A percentile compares a stretch with the other conserved stretches of the same genome.
Evolutionary conservation across 2,888 invertebrate genomes (phyloP).

Genomic region (Diarsia rubi): DNA sequence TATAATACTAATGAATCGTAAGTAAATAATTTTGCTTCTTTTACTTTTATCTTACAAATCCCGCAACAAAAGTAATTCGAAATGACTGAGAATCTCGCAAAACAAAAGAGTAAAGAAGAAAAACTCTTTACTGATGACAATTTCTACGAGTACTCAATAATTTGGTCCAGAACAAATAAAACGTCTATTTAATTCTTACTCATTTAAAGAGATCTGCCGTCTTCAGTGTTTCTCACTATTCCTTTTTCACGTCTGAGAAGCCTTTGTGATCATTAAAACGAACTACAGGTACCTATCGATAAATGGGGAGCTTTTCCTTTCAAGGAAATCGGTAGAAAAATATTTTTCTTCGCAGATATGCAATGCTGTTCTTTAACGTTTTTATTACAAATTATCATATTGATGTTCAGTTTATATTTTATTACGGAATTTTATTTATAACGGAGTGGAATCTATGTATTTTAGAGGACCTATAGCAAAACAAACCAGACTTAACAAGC

Average conservation of each 20-base stretch:
- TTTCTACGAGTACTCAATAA: neutral
- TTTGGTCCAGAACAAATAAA: neutral
- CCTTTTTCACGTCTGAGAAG: neutral
- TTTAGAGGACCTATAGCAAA: neutral
- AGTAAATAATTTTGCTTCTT: neutral
- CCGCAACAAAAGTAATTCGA: neutral
- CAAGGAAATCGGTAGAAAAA: neutral
- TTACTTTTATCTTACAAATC: neutral
- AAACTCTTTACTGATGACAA: neutral
- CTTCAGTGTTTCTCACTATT: neutral
- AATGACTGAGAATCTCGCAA: neutral
- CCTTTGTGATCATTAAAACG: conserved; percentile 17
- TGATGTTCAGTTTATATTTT: no score
- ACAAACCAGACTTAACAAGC: neutral
- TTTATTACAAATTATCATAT: neutral
- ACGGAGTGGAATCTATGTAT: neutral
- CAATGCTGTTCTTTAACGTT: neutral
- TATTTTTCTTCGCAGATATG: neutral
- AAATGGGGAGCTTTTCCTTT: conserved; percentile 8
- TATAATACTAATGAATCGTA: neutral
- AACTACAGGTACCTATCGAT: conserved; percentile 2
- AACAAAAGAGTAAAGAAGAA: neutral
- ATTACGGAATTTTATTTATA: no score
- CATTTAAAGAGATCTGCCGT: neutral
- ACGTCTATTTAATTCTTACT: neutral